These are phyloP conservation scores for Pungitius pungitius DNA, from an alignment of 2,113 vertebrate species.

Conservation along the genomic window DNA sequence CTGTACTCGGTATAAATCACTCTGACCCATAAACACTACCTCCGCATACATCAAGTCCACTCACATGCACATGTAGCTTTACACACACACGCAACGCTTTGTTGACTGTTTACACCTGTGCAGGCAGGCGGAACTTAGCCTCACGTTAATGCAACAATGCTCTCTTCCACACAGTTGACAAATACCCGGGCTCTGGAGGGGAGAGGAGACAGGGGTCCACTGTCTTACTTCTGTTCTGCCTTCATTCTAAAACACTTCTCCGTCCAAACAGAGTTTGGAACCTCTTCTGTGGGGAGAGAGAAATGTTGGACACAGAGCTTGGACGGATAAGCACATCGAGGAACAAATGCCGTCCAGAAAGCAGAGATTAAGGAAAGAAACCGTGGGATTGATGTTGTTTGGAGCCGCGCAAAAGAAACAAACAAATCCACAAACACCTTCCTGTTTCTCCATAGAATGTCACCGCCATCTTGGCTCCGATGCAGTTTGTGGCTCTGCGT, in stretches of 20 bases:
- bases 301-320: conserved; percentile 26
- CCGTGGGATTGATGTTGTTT: conserved; percentile 54
- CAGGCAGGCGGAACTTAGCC: neutral
- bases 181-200: neutral
- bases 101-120: conserved; percentile 28
- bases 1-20: conserved; percentile 81
- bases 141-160: neutral
- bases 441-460: conserved; percentile 45
- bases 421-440: conserved; percentile 57
- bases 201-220: conserved; percentile 19
- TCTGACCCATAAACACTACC: conserved; percentile 67
- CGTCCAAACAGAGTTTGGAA: neutral
- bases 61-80: conserved; percentile 18
- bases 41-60: conserved; percentile 18
- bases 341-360: conserved; percentile 23
- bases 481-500: conserved; percentile 49
- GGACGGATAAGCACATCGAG: conserved; percentile 27
- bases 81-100: conserved; percentile 2
- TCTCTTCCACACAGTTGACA: conserved; percentile 6
- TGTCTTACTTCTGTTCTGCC: neutral
- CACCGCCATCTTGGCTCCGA: conserved; percentile 34
- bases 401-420: conserved; percentile 48
- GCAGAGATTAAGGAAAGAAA: conserved; percentile 25
- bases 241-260: neutral
- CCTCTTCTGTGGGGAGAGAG: neutral